A percentile compares a stretch with the other conserved stretches of the same genome.
Conservation (phyloP, 2,888 invertebrate species). For the Orthonevra nobilis region DNA sequence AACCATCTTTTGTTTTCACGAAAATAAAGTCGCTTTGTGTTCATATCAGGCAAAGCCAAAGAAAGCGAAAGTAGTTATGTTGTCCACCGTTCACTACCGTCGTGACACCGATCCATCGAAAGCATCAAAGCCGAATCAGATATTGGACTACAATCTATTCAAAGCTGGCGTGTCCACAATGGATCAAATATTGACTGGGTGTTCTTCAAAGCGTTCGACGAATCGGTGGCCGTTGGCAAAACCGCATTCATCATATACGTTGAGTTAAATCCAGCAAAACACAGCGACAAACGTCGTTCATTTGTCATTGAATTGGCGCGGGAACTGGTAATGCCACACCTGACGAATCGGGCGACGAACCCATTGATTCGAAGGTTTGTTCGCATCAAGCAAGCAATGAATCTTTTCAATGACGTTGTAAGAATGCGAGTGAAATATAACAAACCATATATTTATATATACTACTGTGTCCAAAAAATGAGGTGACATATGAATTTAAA, state of each 20-base stretch:
- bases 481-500: too few species aligned
- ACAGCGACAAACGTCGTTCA: not conserved
- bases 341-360: too few species aligned
- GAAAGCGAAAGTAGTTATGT: not conserved
- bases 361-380: too few species aligned
- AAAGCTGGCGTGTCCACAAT: not conserved
- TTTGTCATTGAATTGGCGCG: too few species aligned
- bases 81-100: too few species aligned
- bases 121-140: too few species aligned
- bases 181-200: not conserved
- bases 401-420: too few species aligned
- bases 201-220: not conserved
- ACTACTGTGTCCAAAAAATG: too few species aligned
- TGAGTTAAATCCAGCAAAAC: not conserved
- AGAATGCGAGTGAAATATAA: not conserved
- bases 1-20: conserved; percentile 9
- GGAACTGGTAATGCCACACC: not conserved
- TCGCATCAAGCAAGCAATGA: too few species aligned
- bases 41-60: conserved; percentile 1
- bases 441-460: not conserved
- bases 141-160: not conserved
- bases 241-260: not conserved
- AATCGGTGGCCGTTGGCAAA: too few species aligned
- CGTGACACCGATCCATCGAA: too few species aligned
- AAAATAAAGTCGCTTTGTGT: not conserved